Base-by-base conservation (phyloP, 2,888 invertebrate species). In the Polylopha cassiicola region DNA sequence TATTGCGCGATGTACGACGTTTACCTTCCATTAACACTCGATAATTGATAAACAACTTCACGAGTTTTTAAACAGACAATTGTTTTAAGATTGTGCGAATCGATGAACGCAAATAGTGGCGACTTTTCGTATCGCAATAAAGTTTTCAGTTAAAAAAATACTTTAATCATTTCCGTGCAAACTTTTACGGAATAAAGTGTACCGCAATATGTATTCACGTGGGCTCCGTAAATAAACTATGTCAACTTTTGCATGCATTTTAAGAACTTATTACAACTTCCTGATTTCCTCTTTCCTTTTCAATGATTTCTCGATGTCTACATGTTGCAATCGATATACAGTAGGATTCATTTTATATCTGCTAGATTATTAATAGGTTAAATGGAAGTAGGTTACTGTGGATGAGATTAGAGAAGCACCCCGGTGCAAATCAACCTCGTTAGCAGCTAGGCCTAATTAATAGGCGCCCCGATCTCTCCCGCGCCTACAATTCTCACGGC, bases 1-100 rank as follows among this genome's bases (percentile, higher is more conserved):
- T 58, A 63, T 63, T 64, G 61, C 61, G 58, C 57, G 58, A 44
- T 55, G 51, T 57, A 51, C 55, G 43, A 51, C 21, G 28, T 32
- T 24, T 22, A 13, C 34, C 39, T 39, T 33, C 31, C 9, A 31
- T 30, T 26, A 31, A 26, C 10, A 31, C 37, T 37, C 20, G 7
- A 24, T 31, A 14, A 10, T 15, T 24, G 17, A 4, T 20, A 21
- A 20, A 28, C 20, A 28, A 33, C 8, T 27, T 4, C 1, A 9
- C 13, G 33, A 26, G 11, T 16, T 32, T 32, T 4, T 11, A 4
- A n/a, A 9, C 6, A 30, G 9, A 22, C n/a, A n/a, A n/a, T n/a
- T n/a, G n/a, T n/a, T n/a, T n/a, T n/a, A n/a, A n/a, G n/a, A n/a
- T n/a, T n/a, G n/a, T n/a, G n/a, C n/a, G n/a, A n/a, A n/a, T n/a